phyloP scores from a whole-genome alignment of 1,140 invertebrate species.

The Gonioctena quinquepunctata region DNA sequence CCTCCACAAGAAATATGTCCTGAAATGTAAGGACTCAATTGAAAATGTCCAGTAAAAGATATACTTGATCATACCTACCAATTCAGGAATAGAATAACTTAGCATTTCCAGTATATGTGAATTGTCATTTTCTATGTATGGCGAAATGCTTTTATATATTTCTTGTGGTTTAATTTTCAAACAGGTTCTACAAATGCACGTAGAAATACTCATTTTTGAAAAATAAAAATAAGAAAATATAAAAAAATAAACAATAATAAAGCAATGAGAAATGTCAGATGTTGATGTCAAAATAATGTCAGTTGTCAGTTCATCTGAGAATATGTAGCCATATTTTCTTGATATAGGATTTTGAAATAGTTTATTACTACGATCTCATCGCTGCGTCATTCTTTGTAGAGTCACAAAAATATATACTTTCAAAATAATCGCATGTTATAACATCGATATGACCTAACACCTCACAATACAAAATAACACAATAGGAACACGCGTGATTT shows the following conservation, averaged over 20 bases:
- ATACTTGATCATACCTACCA: not conserved
- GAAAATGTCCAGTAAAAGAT: not conserved
- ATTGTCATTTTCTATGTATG: not conserved
- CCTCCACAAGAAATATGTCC: conserved; percentile 5
- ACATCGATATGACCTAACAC: too few species aligned
- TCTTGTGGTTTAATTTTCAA: not conserved
- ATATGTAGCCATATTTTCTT: too few species aligned
- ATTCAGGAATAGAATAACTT: conserved; percentile 5
- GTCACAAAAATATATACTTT: too few species aligned
- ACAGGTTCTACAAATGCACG: not conserved
- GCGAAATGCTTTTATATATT: not conserved
- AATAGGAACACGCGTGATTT: too few species aligned
- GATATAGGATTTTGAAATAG: too few species aligned
- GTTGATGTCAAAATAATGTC: too few species aligned
- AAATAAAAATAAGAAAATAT: not conserved
- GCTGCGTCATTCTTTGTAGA: too few species aligned
- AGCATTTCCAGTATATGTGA: conserved; percentile 3
- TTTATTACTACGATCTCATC: too few species aligned
- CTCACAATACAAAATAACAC: too few species aligned
- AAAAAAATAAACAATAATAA: not conserved
- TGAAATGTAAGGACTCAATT: not conserved
- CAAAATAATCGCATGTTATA: too few species aligned
- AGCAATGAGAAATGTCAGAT: too few species aligned
- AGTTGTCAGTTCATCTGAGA: too few species aligned
- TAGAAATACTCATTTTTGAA: not conserved